These are phyloP conservation scores for Sebastes elongatus DNA, from an alignment of 2,797 vertebrate species.

Conservation along the genomic window DNA sequence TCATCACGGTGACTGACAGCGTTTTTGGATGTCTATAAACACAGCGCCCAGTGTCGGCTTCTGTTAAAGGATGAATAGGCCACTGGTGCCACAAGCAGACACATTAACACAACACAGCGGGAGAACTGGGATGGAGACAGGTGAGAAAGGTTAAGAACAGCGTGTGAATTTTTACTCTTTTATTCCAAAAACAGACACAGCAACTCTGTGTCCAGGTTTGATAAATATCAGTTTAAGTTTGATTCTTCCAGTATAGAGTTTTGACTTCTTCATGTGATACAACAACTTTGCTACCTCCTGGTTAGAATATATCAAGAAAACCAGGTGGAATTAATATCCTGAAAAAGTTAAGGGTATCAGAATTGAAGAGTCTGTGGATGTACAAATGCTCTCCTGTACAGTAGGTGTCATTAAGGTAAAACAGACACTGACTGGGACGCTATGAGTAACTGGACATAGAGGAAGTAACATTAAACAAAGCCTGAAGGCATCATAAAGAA, in stretches of 20 bases:
- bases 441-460: not conserved
- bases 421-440: not conserved
- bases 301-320: not conserved
- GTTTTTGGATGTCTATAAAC: constrained; percentile 53
- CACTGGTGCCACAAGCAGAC: constrained; percentile 30
- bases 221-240: constrained; percentile 8
- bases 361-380: not conserved
- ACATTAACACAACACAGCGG: constrained; percentile 18
- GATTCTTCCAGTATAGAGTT: constrained; percentile 2
- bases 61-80: constrained; percentile 52
- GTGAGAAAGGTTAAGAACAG: constrained; percentile 50
- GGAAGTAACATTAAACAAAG: constrained; percentile 2
- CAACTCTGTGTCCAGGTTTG: not conserved
- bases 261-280: not conserved
- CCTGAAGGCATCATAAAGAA: not conserved
- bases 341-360: not conserved
- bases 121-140: constrained; percentile 12
- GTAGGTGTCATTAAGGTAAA: not conserved
- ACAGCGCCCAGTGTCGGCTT: constrained; percentile 40
- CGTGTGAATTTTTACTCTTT: constrained; percentile 1
- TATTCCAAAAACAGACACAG: constrained; percentile 24
- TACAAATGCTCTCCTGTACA: not conserved
- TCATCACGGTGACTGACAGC: constrained; percentile 50
- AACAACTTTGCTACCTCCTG: not conserved
- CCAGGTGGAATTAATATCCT: not conserved